Evolutionary conservation across 2,113 vertebrate genomes (phyloP).

Genomic region (Talpa occidentalis): DNA sequence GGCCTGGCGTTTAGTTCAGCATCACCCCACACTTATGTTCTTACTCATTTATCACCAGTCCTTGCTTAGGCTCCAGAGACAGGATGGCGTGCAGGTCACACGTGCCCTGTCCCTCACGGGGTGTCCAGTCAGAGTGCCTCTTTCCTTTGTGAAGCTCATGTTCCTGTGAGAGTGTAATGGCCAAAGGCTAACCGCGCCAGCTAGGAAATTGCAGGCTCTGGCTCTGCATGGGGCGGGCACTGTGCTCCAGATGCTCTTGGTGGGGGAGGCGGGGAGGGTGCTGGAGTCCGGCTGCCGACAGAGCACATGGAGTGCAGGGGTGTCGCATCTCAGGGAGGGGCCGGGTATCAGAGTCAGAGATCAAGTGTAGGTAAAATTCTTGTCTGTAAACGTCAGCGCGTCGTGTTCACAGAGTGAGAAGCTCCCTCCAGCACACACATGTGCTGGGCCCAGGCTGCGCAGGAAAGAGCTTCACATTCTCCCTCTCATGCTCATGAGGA

Average conservation of each 20-base stretch:
- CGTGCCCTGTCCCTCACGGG: not conserved
- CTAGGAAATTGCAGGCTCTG: slow-evolving; percentile 57
- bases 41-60: too few relatives aligned
- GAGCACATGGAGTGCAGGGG: slow-evolving; percentile 32
- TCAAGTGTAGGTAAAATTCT: not conserved
- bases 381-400: not conserved
- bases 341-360: not conserved
- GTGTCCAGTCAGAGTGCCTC: not conserved
- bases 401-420: not conserved
- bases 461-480: not conserved
- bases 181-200: not conserved
- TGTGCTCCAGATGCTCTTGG: not conserved
- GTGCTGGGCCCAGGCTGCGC: not conserved
- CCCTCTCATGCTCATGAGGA: not conserved
- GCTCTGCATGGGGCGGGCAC: slow-evolving; percentile 51
- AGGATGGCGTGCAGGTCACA: not conserved
- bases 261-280: too few relatives aligned
- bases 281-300: slow-evolving; percentile 47
- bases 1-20: not conserved
- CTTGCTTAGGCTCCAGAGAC: not conserved
- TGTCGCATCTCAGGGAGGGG: fast-evolving
- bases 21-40: not conserved
- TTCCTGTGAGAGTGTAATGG: not conserved
- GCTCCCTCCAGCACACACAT: not conserved
- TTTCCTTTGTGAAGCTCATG: not conserved